Evolutionary conservation across 2,888 invertebrate genomes (phyloP), one percentile per base, ranked within the genome.

Genomic region (Polydrusus pterygomalis): DNA sequence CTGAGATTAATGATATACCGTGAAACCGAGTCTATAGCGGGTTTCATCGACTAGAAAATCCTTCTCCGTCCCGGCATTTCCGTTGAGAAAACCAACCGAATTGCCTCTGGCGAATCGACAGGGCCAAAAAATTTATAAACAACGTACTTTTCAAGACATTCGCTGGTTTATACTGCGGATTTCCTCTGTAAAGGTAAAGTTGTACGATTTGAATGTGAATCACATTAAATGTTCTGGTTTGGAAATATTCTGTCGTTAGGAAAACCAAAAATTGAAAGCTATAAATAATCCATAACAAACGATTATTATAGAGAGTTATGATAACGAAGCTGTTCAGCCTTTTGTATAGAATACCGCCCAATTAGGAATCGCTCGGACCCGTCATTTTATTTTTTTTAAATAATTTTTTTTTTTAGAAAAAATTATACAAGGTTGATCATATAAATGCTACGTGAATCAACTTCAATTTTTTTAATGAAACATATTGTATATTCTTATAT

Each of bases 11-110:
- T 77, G 77, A 77, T 77, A 63, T 45, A 62, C 70, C 77, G 70
- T 70, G 74, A 73, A 74, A 74, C 70, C 74, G 74, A 76, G 72
- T 77, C 77, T 73, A 73, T 70, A 73, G 77, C 73, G 70, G 47
- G 70, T 65, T 77, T 74, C 56, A 69, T 77, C 74, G 74, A 77
- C 77, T 77, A 77, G 77, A 77, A 77, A 77, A 77, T 77, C 74
- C 71, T 74, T 70, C 71, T 74, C 70, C 67, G 67, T 51, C 64
- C 70, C 64, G 60, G 72, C 54, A 47, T 72, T 76, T 72, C 76
- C 76, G 76, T 60, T 11, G 63, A 74, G 77, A 73, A 74, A 77
- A 73, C 73, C 73, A 73, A 77, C 74, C 67, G 65, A 77, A 77
- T 74, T 74, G 77, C 77, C 70, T 72, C 74, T 54, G 56, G 49